These are phyloP conservation scores for Cyclophora albipunctata DNA, from an alignment of 2,888 invertebrate genomes.

Conservation along the genomic window DNA sequence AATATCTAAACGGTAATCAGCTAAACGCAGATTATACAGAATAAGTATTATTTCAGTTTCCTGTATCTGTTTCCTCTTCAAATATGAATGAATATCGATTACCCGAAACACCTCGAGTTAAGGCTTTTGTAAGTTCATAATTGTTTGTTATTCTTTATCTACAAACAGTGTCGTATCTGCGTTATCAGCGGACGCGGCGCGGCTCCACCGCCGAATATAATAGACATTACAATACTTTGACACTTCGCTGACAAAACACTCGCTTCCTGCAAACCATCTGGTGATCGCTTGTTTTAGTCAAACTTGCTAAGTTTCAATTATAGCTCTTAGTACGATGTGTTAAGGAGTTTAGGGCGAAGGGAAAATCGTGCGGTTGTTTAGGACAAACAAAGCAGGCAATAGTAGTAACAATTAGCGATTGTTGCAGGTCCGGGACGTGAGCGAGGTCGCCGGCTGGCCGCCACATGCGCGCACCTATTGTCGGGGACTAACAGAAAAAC, in stretches of 20 bases:
- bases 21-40: no score
- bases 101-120: background rate
- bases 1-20: no score
- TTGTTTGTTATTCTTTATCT: constrained; percentile 20
- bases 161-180: constrained; percentile 34
- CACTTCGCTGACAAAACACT: constrained; percentile 39
- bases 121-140: constrained; percentile 1
- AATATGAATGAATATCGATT: no score
- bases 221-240: constrained; percentile 40
- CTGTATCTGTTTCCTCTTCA: no score
- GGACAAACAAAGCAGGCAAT: constrained; percentile 35
- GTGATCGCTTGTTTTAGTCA: constrained; percentile 24
- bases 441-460: constrained; percentile 32
- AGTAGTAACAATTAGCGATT: constrained; percentile 42
- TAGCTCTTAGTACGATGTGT: constrained; percentile 2
- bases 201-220: constrained; percentile 31
- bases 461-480: constrained; percentile 27
- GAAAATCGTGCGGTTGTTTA: constrained; percentile 22
- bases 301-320: constrained; percentile 5
- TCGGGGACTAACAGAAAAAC: constrained; percentile 15
- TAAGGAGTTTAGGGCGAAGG: constrained; percentile 4
- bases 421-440: constrained; percentile 40
- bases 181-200: constrained; percentile 16
- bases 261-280: constrained; percentile 49
- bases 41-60: no score